A percentile compares a stretch with the other conserved stretches of the same genome.
Conservation (phyloP, 1,140 invertebrate genomes). For the Drosophila bifasciata region DNA sequence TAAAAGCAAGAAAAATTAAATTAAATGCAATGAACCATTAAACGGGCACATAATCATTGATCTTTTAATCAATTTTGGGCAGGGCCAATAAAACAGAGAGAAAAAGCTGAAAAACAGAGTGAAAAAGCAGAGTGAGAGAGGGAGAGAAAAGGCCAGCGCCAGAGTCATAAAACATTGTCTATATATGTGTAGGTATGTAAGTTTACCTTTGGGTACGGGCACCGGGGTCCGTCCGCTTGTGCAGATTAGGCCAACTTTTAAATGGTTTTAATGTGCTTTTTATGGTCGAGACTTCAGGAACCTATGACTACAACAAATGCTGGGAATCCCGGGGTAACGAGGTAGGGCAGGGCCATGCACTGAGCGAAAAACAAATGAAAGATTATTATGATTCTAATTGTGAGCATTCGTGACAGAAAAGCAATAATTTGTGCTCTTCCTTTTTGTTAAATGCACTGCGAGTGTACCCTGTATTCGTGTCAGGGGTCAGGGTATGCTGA, state of each 20-base stretch:
- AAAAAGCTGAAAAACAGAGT: conserved; percentile 32
- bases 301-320: conserved; percentile 1
- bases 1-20: conserved; percentile 51
- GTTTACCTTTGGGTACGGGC: conserved; percentile 47
- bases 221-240: conserved; percentile 4
- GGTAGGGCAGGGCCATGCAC: too few relatives aligned
- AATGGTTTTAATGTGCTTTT: conserved; percentile 79
- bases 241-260: conserved; percentile 77
- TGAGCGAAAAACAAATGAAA: too few relatives aligned
- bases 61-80: conserved; percentile 79
- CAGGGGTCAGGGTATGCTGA: too few relatives aligned
- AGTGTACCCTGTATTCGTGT: too few relatives aligned
- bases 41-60: conserved; percentile 75
- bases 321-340: too few relatives aligned
- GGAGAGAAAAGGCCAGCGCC: conserved; percentile 23
- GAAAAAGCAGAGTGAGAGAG: conserved; percentile 6
- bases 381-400: too few relatives aligned
- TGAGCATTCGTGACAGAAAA: too few relatives aligned
- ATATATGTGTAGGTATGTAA: conserved; percentile 25
- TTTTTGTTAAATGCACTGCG: too few relatives aligned
- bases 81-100: conserved; percentile 55
- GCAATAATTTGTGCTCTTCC: too few relatives aligned
- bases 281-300: conserved; percentile 51
- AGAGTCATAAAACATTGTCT: conserved; percentile 72
- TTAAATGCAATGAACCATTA: conserved; percentile 77